Base-by-base conservation (phyloP, 2,113 vertebrate genomes). In the Tragulus kanchil region DNA sequence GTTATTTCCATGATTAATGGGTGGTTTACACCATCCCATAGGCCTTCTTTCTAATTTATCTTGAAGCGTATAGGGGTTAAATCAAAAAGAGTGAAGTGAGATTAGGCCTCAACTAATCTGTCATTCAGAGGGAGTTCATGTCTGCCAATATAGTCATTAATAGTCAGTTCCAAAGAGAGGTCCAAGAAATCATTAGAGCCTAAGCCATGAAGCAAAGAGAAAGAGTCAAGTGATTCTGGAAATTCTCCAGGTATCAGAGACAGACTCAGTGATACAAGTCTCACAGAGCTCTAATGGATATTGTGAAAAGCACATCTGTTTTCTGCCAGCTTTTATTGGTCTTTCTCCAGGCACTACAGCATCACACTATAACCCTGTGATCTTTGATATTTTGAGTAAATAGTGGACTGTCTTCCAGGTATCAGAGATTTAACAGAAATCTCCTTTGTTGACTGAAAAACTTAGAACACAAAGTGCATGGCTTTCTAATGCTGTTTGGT, bases 361-460 rank as follows among this genome's bases (percentile, higher is more conserved):
- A 75, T 94, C 56, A 84, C 93, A 83, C 87, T 97, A 87, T 95
- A 92, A 85, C 12, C 84, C 78, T n/a, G 52, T 77, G 90, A 17
- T 19, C 59, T 94, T 85, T 87, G 42, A 90, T 67, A 81, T 79
- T 85, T 96, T 97, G 62, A 75, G 26, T 90, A 95, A 87, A 93
- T 48, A 92, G 28, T 62, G 1, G 90, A 88, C 56, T 77, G 21
- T 14, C 77, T 95, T 90, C 45, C 81, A 94, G 67, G 85, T 73
- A 84, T 73, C 1, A 12, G 23, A 92, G 69, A 93, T 71, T 95
- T 97, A 69, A 96, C 86, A 87, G 15, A 96, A 92, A 81, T 81
- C 2, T 90, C 79, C 25, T 42, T n/a, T 71, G 67, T 89, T 69
- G 50, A 77, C 4, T 28, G 58, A 81, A 91, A 93, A 93, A 54